Evolutionary conservation across 2,113 vertebrate genomes (phyloP).

Genomic region (Cinclus mexicanus): DNA sequence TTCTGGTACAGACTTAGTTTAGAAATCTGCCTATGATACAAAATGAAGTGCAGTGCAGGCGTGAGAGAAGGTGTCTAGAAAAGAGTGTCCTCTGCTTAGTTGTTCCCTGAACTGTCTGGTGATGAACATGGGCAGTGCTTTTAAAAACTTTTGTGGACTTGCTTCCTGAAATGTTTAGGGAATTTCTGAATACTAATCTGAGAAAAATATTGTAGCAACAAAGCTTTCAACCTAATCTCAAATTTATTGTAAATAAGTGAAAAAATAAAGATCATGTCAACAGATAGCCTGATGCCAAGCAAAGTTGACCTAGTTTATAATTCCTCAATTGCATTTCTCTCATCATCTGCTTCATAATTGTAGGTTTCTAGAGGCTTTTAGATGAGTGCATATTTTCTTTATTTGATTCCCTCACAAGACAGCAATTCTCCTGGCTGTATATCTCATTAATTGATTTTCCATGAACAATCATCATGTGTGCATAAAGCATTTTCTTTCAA

Average conservation of each 20-base stretch:
- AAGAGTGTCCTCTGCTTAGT: background rate
- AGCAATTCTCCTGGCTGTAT: background rate
- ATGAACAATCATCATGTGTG: background rate
- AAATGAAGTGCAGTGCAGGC: background rate
- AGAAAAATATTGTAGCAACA: background rate
- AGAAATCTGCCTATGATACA: background rate
- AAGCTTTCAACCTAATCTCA: background rate
- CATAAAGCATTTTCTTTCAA: background rate
- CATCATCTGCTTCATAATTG: background rate
- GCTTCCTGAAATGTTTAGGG: background rate
- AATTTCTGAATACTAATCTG: background rate
- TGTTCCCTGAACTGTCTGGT: background rate
- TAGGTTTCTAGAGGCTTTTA: background rate
- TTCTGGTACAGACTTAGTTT: background rate
- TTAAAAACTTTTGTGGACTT: background rate
- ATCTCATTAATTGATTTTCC: background rate
- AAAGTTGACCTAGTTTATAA: background rate
- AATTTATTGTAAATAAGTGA: background rate
- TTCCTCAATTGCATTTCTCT: background rate
- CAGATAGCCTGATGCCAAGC: background rate
- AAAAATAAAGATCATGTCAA: background rate
- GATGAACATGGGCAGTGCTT: background rate
- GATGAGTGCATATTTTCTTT: background rate
- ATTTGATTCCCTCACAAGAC: background rate
- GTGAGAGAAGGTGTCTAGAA: background rate